Conservation (phyloP, 2,888 invertebrate genomes). For the Acanthosepion esculentum region DNA sequence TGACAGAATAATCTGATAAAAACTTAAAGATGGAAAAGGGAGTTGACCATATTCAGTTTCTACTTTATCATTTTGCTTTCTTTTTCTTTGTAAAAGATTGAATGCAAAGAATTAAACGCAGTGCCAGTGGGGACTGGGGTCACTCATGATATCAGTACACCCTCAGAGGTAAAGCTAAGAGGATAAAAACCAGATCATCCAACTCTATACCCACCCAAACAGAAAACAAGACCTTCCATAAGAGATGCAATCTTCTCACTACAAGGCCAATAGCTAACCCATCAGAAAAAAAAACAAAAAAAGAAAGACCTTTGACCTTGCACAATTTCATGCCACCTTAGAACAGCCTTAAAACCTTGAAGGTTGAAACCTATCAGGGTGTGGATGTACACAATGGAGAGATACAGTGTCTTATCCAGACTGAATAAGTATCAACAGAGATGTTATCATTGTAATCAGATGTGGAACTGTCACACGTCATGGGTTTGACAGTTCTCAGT, state of each 20-base stretch:
- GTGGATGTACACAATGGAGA: not conserved
- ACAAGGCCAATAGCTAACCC: not conserved
- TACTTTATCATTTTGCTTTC: no score
- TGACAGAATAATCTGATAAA: no score
- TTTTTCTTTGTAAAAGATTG: no score
- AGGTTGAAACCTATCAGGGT: not conserved
- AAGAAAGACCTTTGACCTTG: not conserved
- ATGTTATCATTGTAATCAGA: not conserved
- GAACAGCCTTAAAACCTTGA: slow-evolving; percentile 33
- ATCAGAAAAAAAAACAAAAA: not conserved
- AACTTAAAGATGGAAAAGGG: no score
- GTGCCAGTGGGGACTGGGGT: no score
- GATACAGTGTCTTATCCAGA: not conserved
- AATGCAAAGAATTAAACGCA: no score
- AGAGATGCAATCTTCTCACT: not conserved
- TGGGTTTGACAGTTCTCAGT: no score
- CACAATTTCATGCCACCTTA: not conserved
- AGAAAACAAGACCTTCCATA: not conserved
- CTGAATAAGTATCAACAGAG: not conserved
- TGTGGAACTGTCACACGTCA: not conserved
- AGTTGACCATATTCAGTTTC: no score
- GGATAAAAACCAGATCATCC: no score
- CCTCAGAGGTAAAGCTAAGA: not conserved
- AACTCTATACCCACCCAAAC: no score
- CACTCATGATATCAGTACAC: no score